Conservation (phyloP, 2,113 vertebrate species). For the Thamnaconus septentrionalis region DNA sequence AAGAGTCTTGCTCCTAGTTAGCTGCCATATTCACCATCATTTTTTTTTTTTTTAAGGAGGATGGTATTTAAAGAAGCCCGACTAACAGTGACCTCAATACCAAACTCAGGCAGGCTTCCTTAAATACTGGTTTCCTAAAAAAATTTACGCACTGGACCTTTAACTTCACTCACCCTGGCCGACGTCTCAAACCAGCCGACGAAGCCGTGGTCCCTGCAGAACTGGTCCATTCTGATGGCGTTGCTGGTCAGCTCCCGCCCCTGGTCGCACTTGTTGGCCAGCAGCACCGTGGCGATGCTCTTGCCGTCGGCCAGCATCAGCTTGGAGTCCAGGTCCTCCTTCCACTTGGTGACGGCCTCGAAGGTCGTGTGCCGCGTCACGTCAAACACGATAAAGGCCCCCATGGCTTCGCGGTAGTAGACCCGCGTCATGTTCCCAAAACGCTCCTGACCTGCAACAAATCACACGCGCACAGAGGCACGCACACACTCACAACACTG, state of each 20-base stretch:
- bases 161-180: slow-evolving; percentile 77
- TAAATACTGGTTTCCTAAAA: not conserved
- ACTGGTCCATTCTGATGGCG: slow-evolving; percentile 77
- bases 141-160: not conserved
- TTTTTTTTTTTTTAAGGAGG: too few relatives aligned
- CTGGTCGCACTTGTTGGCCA: slow-evolving; percentile 84
- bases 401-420: slow-evolving; percentile 84
- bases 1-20: too few relatives aligned
- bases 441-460: slow-evolving; percentile 78
- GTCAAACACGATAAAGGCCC: slow-evolving; percentile 82
- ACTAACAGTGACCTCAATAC: too few relatives aligned
- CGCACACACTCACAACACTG: slow-evolving; percentile 13
- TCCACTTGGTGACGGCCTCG: slow-evolving; percentile 82
- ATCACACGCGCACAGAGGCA: slow-evolving; percentile 15
- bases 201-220: slow-evolving; percentile 81
- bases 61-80: too few relatives aligned
- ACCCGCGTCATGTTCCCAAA: slow-evolving; percentile 86
- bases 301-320: slow-evolving; percentile 74
- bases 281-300: slow-evolving; percentile 76
- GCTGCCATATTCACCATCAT: too few relatives aligned
- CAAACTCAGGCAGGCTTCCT: too few relatives aligned
- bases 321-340: slow-evolving; percentile 84
- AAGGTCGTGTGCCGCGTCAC: slow-evolving; percentile 78
- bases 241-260: slow-evolving; percentile 64
- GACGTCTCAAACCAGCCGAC: slow-evolving; percentile 81